phyloP scores from a whole-genome alignment of 1,140 invertebrate genomes.

The Euglossa dilemma region DNA sequence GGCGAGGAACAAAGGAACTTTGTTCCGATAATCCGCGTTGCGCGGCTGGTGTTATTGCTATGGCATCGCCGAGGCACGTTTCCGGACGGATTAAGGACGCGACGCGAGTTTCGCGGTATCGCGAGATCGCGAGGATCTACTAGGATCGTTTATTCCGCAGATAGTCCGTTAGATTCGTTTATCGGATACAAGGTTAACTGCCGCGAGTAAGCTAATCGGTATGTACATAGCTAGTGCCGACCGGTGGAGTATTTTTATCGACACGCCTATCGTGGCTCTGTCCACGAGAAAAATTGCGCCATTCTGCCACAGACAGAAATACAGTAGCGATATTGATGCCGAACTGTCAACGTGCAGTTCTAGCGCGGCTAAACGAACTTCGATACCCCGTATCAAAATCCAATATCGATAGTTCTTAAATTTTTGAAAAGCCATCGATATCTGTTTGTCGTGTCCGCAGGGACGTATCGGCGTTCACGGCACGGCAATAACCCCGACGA shows the following conservation, averaged over 20 bases:
- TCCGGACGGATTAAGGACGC: no score
- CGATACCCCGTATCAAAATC: slow-evolving; percentile 44
- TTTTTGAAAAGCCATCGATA: slow-evolving; percentile 41
- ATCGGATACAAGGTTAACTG: background rate
- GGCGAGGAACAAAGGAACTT: slow-evolving; percentile 38
- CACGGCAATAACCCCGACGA: slow-evolving; percentile 5
- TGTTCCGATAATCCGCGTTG: background rate
- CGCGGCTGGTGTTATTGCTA: background rate
- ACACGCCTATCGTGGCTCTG: slow-evolving; percentile 8
- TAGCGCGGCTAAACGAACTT: slow-evolving; percentile 40
- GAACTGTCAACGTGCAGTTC: slow-evolving; percentile 35
- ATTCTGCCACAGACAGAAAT: slow-evolving; percentile 43
- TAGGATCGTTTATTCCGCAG: background rate
- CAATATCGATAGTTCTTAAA: slow-evolving; percentile 50
- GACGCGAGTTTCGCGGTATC: background rate
- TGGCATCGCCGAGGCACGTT: no score
- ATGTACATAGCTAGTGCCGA: background rate
- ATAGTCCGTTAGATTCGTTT: background rate
- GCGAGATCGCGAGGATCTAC: background rate
- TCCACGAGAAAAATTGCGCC: slow-evolving; percentile 37
- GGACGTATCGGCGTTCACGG: background rate
- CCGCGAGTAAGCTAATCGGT: background rate
- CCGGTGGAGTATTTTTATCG: slow-evolving; percentile 29
- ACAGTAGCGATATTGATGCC: slow-evolving; percentile 44
- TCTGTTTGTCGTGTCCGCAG: background rate